Conservation (phyloP, 2,113 vertebrate species). For the Psittacula cyanocephala region DNA sequence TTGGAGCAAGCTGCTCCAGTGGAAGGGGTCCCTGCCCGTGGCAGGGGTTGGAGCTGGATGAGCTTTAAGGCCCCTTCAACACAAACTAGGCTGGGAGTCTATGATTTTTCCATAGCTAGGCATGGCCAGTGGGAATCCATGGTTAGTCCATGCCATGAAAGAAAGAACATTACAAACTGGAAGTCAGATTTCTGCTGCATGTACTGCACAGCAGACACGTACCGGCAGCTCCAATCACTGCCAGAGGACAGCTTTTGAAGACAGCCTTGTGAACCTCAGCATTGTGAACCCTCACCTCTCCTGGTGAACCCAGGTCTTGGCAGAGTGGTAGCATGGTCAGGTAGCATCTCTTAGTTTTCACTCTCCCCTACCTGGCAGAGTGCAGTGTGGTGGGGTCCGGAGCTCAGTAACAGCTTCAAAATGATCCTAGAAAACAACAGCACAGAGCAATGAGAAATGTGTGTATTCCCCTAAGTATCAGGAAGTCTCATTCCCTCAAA, state of each 20-base stretch:
- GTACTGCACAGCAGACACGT: background rate
- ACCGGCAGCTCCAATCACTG: background rate
- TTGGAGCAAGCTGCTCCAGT: background rate
- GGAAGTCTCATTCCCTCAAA: background rate
- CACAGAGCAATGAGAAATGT: background rate
- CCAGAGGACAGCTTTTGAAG: background rate
- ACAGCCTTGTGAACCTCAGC: background rate
- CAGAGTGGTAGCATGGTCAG: background rate
- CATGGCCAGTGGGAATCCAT: background rate
- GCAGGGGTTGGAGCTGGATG: background rate
- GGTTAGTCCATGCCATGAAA: background rate
- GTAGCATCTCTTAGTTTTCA: background rate
- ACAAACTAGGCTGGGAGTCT: background rate
- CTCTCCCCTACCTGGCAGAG: rapidly evolving
- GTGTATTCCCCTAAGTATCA: background rate
- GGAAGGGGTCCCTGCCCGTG: background rate
- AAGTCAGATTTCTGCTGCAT: background rate
- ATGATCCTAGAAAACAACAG: background rate
- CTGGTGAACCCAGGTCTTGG: background rate
- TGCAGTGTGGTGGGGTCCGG: background rate
- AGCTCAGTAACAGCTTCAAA: background rate
- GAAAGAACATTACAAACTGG: background rate
- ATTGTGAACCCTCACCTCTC: background rate
- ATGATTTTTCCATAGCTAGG: background rate
- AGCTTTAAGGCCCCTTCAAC: background rate